A percentile compares a stretch with the other conserved stretches of the same genome.
Conservation (phyloP, 2,888 invertebrate genomes). For the Heliconius hortense region DNA sequence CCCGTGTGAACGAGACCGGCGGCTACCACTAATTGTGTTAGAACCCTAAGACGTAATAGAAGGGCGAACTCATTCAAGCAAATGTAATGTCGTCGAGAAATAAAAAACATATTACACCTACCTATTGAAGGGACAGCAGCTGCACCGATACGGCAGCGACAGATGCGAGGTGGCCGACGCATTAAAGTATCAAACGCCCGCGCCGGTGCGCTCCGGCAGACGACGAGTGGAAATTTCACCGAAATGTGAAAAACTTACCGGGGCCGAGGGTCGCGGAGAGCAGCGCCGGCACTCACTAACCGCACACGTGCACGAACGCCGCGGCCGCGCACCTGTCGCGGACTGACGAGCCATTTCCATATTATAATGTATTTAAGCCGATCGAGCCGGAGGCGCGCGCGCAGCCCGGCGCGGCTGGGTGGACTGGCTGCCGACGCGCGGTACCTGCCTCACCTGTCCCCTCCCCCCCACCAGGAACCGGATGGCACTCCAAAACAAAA, state of each 20-base stretch:
- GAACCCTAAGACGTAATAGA: constrained; percentile 58
- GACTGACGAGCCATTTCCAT: constrained; percentile 78
- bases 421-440: constrained; percentile 74
- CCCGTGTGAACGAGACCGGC: constrained; percentile 64
- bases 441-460: constrained; percentile 80
- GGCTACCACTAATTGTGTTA: constrained; percentile 59
- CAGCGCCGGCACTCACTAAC: constrained; percentile 77
- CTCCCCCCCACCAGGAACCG: constrained; percentile 79
- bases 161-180: constrained; percentile 73
- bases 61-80: constrained; percentile 59
- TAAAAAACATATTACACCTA: constrained; percentile 65
- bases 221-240: constrained; percentile 52
- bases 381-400: constrained; percentile 72
- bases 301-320: constrained; percentile 79
- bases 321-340: constrained; percentile 80
- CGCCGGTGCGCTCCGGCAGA: constrained; percentile 52
- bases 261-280: constrained; percentile 51
- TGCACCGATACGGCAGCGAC: constrained; percentile 71
- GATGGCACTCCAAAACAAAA: constrained; percentile 82
- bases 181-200: constrained; percentile 62
- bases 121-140: constrained; percentile 72
- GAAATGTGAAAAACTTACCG: constrained; percentile 64
- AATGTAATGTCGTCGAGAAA: constrained; percentile 56
- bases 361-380: constrained; percentile 64
- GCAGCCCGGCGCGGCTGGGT: constrained; percentile 71